Percentiles rank a stretch among this genome's conserved stretches.
Conservation (phyloP, 2,797 vertebrate species). For the Nannoperca obscura region DNA sequence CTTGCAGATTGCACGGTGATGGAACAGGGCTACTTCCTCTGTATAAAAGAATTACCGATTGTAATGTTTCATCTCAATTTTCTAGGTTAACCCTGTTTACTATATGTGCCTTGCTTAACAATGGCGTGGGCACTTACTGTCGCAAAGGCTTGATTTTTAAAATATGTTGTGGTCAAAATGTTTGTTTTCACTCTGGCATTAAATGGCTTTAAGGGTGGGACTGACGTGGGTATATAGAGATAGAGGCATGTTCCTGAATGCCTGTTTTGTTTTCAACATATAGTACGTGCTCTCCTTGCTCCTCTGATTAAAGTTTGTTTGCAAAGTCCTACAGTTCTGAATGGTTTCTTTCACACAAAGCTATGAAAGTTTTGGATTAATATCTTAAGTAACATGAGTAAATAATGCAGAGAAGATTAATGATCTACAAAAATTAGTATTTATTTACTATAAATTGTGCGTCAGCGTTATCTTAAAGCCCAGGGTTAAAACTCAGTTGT, state of each 20-base stretch:
- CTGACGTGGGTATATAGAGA: constrained; percentile 24
- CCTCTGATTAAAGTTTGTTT: constrained; percentile 71
- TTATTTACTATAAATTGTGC: constrained; percentile 80
- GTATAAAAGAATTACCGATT: background rate
- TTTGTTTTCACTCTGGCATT: constrained; percentile 59
- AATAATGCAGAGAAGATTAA: constrained; percentile 26
- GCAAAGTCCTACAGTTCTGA: constrained; percentile 39
- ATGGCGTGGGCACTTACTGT: constrained; percentile 47
- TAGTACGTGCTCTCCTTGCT: constrained; percentile 39
- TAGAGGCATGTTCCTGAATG: constrained; percentile 34
- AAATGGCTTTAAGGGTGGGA: constrained; percentile 58
- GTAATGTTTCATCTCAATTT: background rate
- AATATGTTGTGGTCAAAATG: constrained; percentile 38
- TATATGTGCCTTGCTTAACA: constrained; percentile 57
- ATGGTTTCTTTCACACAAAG: constrained; percentile 39
- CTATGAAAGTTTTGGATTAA: background rate
- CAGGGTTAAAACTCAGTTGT: constrained; percentile 43
- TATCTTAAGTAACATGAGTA: background rate
- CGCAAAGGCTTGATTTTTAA: constrained; percentile 28
- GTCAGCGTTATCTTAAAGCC: constrained; percentile 59
- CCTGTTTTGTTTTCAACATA: constrained; percentile 42
- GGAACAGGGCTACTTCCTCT: constrained; percentile 20
- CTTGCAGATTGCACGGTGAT: constrained; percentile 25
- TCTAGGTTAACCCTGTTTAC: constrained; percentile 53
- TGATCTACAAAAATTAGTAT: constrained; percentile 75